Evolutionary conservation across 64 coral and sea anemone species (phyloP).

Genomic region (Actinia equina): DNA sequence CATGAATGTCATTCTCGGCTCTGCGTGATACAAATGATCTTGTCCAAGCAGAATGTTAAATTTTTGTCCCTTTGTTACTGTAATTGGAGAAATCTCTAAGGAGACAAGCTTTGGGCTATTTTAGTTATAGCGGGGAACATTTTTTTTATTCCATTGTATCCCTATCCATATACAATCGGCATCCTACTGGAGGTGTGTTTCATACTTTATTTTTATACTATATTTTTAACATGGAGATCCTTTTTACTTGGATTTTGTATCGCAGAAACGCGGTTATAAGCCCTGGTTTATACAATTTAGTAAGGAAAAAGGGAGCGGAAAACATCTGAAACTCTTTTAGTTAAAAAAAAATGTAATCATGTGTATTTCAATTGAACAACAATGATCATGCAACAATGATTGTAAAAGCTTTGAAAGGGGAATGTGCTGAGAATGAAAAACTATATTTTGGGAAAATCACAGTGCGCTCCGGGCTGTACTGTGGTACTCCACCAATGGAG

Average conservation of each 20-base stretch:
- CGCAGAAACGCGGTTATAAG: too few species aligned
- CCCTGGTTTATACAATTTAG: too few species aligned
- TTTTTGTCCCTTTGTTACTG: background rate
- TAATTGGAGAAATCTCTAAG: background rate
- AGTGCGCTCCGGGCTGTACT: too few species aligned
- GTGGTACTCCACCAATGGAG: too few species aligned
- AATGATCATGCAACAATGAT: too few species aligned
- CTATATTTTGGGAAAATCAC: too few species aligned
- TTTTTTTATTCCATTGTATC: background rate
- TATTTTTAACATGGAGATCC: slow-evolving; percentile 2
- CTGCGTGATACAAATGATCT: background rate
- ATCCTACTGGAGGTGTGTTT: background rate
- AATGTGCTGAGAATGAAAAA: too few species aligned
- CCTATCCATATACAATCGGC: background rate
- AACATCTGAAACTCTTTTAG: background rate
- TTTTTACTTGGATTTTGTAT: background rate
- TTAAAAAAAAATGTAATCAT: too few species aligned
- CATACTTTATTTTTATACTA: background rate
- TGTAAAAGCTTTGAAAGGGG: too few species aligned
- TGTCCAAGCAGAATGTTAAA: slow-evolving; percentile 1
- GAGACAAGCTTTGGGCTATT: background rate
- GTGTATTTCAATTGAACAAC: too few species aligned
- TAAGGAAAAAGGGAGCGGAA: background rate
- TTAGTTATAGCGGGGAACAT: background rate
- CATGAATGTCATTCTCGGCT: background rate